Percentiles rank a stretch among this genome's conserved stretches.
These are phyloP conservation scores for Balaeniceps rex DNA, from an alignment of 2,113 vertebrate genomes.

Conservation along the genomic window DNA sequence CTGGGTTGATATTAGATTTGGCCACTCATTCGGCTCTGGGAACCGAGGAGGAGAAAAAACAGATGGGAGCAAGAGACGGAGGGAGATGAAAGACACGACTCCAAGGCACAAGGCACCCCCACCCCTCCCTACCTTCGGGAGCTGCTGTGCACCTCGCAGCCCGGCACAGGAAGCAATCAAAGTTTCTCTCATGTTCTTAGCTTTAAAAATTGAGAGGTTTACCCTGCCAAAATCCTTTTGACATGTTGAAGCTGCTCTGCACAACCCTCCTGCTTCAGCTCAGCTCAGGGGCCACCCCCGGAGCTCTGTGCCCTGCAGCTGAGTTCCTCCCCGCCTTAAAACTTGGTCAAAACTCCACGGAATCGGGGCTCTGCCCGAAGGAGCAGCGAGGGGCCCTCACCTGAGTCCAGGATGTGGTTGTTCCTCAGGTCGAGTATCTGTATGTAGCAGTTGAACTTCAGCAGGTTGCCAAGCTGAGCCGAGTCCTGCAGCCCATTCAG, in stretches of 20 bases:
- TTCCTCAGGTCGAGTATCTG: conserved; percentile 93
- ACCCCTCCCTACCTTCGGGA: not conserved
- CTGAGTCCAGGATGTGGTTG: conserved; percentile 93
- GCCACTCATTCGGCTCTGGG: not conserved
- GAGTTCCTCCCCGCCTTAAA: not conserved
- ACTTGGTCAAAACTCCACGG: not conserved
- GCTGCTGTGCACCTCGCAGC: not conserved
- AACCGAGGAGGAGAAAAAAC: not conserved
- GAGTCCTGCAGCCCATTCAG: conserved; percentile 93
- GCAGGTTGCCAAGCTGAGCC: conserved; percentile 90
- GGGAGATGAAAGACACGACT: accelerated
- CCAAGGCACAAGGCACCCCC: not conserved
- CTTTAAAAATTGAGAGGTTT: not conserved
- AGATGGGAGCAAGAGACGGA: not conserved
- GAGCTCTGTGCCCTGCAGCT: no score
- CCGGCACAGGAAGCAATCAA: accelerated
- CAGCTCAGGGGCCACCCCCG: not conserved
- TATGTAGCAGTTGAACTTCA: conserved; percentile 93
- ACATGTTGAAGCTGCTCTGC: accelerated
- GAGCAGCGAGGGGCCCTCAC: conserved; percentile 38
- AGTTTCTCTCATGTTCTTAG: not conserved
- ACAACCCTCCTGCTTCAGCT: no score
- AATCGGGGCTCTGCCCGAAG: accelerated
- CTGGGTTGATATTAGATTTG: no score
- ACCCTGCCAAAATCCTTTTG: not conserved